Base-by-base conservation (phyloP, 2,113 vertebrate species). In the Trichomycterus rosablanca region DNA sequence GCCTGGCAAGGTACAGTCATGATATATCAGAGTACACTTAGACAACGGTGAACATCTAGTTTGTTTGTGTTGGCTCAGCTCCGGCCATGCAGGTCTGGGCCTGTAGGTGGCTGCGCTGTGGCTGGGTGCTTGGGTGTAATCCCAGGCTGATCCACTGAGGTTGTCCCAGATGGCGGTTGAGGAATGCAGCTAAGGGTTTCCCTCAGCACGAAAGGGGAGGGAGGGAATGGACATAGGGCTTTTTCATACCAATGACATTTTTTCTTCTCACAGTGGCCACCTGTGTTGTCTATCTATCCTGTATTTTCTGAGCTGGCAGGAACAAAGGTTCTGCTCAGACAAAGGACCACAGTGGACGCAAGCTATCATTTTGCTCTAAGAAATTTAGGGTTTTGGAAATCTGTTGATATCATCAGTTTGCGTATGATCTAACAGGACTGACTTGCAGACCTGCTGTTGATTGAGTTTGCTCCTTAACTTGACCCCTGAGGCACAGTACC, bases 51-150 rank as follows among this genome's bases (percentile, higher is more conserved):
- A n/a, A n/a, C n/a, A n/a, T n/a, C n/a, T n/a, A n/a, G n/a, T n/a
- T n/a, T n/a, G n/a, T 40, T 40, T 67, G 24, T 62, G 24, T 32
- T 63, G 59, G 59, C 45, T 53, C 15, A 10, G 34, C 15, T 23
- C 6, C n/a, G 8, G 49, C 24, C 32, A 32, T 39, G 53, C 57
- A 7, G 49, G 71, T 49, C 54, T 64, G 43, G 32, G 30, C 64
- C 20, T 55, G 67, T 42, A 14, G 46, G 51, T 20, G 18, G 62
- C 57, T 51, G 28, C n/a, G 12, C 51, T 51, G 45, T 50, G 1
- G 35, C 26, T 24, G 58, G 30, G 16, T 37, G 63, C 58, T 71
- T 66, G 69, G 59, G 39, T 63, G 67, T 71, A 52, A 64, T 67
- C 56, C 28, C 39, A 56, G 68, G 14, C 50, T 56, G 26, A 16